Evolutionary conservation across 2,797 vertebrate species (phyloP).

Genomic region (Micromesistius poutassou): DNA sequence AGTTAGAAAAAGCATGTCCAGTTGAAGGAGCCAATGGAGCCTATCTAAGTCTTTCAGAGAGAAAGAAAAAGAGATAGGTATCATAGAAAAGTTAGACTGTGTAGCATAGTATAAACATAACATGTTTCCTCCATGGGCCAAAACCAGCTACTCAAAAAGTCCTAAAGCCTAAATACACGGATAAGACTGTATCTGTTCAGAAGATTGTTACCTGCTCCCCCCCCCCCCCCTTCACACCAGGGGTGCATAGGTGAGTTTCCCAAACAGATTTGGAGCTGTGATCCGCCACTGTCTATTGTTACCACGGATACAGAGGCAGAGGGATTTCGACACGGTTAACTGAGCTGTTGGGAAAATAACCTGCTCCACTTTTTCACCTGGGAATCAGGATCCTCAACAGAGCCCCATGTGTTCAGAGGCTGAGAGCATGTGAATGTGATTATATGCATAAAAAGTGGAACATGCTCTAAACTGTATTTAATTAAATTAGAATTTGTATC

Average conservation of each 20-base stretch:
- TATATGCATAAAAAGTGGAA: not conserved
- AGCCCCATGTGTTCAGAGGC: not conserved
- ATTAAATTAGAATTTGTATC: not conserved
- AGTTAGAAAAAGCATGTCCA: not conserved
- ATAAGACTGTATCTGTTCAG: not conserved
- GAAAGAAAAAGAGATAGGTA: not conserved
- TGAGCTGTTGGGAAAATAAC: slow-evolving; percentile 59
- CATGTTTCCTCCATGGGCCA: not conserved
- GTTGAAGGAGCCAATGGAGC: not conserved
- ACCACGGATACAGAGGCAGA: slow-evolving; percentile 24
- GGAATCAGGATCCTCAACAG: slow-evolving; percentile 14
- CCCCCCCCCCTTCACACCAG: not conserved
- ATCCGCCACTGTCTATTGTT: slow-evolving; percentile 51
- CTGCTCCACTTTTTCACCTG: slow-evolving; percentile 21
- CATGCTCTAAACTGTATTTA: not conserved
- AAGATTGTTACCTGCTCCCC: not conserved
- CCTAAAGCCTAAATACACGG: not conserved
- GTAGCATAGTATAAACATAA: not conserved
- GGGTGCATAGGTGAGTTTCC: slow-evolving; percentile 59
- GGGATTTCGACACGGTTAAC: slow-evolving; percentile 45
- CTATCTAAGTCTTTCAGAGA: not conserved
- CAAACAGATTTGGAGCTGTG: slow-evolving; percentile 60
- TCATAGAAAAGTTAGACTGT: not conserved
- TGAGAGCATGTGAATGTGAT: not conserved
- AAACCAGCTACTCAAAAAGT: not conserved